phyloP scores from a whole-genome alignment of 2,888 invertebrate species.

The Timandra comae region DNA sequence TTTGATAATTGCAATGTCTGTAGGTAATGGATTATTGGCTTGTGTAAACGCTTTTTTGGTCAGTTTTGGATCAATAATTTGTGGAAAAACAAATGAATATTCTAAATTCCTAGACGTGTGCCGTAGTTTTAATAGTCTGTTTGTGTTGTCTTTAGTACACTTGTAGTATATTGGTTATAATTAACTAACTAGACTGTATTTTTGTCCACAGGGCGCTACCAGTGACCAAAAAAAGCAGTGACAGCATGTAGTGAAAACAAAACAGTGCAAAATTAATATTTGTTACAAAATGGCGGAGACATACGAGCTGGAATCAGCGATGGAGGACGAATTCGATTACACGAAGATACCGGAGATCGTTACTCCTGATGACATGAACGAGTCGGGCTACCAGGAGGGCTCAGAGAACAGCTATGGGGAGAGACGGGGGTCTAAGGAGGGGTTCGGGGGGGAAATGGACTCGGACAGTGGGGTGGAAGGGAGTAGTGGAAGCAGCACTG shows the following conservation, averaged over 20 bases:
- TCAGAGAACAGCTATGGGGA: constrained; percentile 67
- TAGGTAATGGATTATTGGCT: too few relatives aligned
- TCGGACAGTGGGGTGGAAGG: constrained; percentile 77
- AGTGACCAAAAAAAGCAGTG: constrained; percentile 42
- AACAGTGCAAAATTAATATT: constrained; percentile 18
- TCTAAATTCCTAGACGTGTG: too few relatives aligned
- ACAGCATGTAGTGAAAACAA: constrained; percentile 62
- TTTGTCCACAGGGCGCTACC: constrained; percentile 57
- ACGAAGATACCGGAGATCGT: constrained; percentile 67
- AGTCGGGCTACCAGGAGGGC: constrained; percentile 67
- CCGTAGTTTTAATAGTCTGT: too few relatives aligned
- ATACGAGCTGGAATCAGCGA: constrained; percentile 39
- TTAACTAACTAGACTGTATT: not conserved
- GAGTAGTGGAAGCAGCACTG: constrained; percentile 76
- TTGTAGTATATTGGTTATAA: too few relatives aligned
- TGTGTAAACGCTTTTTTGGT: too few relatives aligned
- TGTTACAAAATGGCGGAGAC: constrained; percentile 60
- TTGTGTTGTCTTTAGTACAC: too few relatives aligned
- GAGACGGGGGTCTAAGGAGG: constrained; percentile 63
- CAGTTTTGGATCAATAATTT: too few relatives aligned
- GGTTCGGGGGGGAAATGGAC: constrained; percentile 63
- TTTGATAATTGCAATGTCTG: too few relatives aligned
- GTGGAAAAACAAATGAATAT: too few relatives aligned
- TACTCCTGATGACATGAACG: constrained; percentile 67
- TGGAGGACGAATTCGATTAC: constrained; percentile 60